Percentiles rank a stretch among this genome's conserved stretches.
These are phyloP conservation scores for Drosophila equinoxialis DNA, from an alignment of 1,140 invertebrate species.

Conservation along the genomic window DNA sequence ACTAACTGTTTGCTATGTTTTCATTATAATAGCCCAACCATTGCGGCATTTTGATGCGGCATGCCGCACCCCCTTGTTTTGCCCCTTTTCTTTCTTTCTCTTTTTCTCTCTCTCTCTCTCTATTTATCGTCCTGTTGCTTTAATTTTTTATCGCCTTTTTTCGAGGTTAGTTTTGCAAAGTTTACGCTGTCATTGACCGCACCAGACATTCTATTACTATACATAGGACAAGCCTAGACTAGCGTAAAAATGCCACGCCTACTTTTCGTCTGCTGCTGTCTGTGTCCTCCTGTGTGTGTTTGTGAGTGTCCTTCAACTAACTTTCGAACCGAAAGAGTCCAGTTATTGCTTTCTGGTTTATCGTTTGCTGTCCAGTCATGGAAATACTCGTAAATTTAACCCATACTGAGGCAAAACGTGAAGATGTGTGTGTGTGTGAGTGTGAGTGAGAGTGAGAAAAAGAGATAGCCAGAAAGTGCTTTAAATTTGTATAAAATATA, in stretches of 20 bases:
- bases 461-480: slow-evolving; percentile 34
- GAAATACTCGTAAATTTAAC: slow-evolving; percentile 76
- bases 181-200: slow-evolving; percentile 78
- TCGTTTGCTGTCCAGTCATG: slow-evolving; percentile 70
- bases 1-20: slow-evolving; percentile 50
- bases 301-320: slow-evolving; percentile 64
- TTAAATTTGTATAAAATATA: slow-evolving; percentile 65
- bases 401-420: background rate
- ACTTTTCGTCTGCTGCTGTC: slow-evolving; percentile 26
- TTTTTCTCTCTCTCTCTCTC: background rate
- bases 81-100: background rate
- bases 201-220: slow-evolving; percentile 44
- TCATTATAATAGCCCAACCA: slow-evolving; percentile 73
- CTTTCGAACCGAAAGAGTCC: slow-evolving; percentile 39
- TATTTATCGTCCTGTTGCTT: slow-evolving; percentile 56
- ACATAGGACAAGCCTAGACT: slow-evolving; percentile 39
- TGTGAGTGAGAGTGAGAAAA: slow-evolving; percentile 22
- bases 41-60: slow-evolving; percentile 76
- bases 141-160: slow-evolving; percentile 73
- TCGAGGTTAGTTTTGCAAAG: slow-evolving; percentile 71
- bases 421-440: background rate
- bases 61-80: slow-evolving; percentile 15
- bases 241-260: slow-evolving; percentile 22
- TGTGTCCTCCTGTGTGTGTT: slow-evolving; percentile 27
- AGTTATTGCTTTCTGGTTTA: slow-evolving; percentile 77